Evolutionary conservation across 1,140 invertebrate genomes (phyloP).

Genomic region (Drosophila ercepeae): DNA sequence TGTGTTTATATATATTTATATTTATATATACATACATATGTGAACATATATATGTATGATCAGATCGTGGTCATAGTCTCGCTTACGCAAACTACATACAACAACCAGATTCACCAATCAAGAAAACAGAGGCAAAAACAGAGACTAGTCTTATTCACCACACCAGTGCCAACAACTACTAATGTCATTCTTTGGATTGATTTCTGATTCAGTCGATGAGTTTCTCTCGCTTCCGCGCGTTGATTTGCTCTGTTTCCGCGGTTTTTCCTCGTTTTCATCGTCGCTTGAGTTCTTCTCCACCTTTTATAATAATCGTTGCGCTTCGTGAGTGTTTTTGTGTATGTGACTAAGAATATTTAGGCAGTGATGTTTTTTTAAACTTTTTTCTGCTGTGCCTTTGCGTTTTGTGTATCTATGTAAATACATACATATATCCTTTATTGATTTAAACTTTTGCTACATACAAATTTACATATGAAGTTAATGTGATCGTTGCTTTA

Average conservation of each 20-base stretch:
- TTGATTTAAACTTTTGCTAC: background rate
- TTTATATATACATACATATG: background rate
- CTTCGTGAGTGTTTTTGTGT: slow-evolving; percentile 35
- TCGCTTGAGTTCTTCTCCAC: slow-evolving; percentile 22
- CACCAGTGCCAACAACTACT: slow-evolving; percentile 2
- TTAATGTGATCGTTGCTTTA: background rate
- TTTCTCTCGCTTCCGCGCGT: slow-evolving; percentile 83
- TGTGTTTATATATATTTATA: background rate
- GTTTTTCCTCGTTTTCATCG: slow-evolving; percentile 78
- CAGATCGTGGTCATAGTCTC: background rate
- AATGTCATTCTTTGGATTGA: slow-evolving; percentile 69
- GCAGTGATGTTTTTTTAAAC: slow-evolving; percentile 15
- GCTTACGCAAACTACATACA: background rate
- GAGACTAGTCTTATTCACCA: slow-evolving; percentile 3
- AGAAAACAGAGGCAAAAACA: background rate
- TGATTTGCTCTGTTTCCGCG: slow-evolving; percentile 80
- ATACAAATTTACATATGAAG: background rate
- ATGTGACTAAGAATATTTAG: slow-evolving; percentile 43
- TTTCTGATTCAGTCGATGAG: slow-evolving; percentile 81
- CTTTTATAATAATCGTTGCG: slow-evolving; percentile 12
- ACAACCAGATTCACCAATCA: slow-evolving; percentile 1
- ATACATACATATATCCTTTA: background rate
- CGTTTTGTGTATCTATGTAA: slow-evolving; percentile 6
- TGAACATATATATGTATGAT: background rate
- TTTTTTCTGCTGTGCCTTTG: slow-evolving; percentile 17